These are phyloP conservation scores for Arion vulgaris DNA, from an alignment of 1,140 invertebrate species.

Conservation along the genomic window DNA sequence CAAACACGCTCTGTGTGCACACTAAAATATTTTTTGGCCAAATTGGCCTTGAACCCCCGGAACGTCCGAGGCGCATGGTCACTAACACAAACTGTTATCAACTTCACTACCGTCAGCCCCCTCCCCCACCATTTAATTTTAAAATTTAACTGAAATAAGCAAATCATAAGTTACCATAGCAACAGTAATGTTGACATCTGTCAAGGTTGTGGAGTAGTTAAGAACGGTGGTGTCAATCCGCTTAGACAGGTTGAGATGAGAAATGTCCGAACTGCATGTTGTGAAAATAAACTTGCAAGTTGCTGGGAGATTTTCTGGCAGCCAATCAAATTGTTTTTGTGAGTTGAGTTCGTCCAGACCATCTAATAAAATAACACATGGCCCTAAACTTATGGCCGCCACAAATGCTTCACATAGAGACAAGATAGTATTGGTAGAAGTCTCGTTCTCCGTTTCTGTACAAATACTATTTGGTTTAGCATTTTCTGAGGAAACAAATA, in stretches of 20 bases:
- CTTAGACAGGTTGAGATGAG: conserved; percentile 51
- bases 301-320: conserved; percentile 62
- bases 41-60: too few species aligned
- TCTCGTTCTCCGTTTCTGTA: conserved; percentile 25
- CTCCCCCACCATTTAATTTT: too few species aligned
- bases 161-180: neutral
- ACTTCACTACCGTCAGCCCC: too few species aligned
- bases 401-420: conserved; percentile 63
- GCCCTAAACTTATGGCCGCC: conserved; percentile 60
- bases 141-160: too few species aligned
- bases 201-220: conserved; percentile 48
- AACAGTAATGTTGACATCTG: neutral
- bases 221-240: conserved; percentile 55
- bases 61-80: too few species aligned
- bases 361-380: conserved; percentile 67
- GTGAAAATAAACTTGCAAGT: conserved; percentile 67
- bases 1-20: too few species aligned
- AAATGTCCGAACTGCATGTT: conserved; percentile 59
- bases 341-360: conserved; percentile 65
- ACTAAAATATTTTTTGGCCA: too few species aligned
- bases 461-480: neutral
- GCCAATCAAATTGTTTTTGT: conserved; percentile 65
- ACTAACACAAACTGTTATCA: too few species aligned
- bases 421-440: conserved; percentile 50
- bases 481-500: neutral